phyloP scores from a whole-genome alignment of 2,888 invertebrate genomes.

The Andrena dorsata region DNA sequence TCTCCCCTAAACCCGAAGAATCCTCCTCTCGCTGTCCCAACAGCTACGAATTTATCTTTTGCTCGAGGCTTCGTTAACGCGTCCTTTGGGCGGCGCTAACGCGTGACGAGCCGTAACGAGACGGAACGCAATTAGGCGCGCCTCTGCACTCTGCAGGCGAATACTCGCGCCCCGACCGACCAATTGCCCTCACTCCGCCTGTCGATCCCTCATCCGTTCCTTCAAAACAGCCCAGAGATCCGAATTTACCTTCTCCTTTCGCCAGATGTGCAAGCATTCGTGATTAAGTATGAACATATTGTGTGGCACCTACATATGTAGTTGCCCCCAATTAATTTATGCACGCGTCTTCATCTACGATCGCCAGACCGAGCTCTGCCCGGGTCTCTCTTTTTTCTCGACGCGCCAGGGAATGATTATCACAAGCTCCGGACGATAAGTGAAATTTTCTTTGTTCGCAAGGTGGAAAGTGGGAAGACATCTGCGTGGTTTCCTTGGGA shows the following conservation, averaged over 20 bases:
- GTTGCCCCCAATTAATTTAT: too few relatives aligned
- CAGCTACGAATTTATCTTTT: conserved; percentile 13
- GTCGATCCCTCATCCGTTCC: neutral
- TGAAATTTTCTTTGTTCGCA: neutral
- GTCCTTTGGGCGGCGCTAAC: conserved; percentile 34
- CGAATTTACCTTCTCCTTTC: too few relatives aligned
- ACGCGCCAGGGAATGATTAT: neutral
- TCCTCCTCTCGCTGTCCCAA: conserved; percentile 33
- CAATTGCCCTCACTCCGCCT: neutral
- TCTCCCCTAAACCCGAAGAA: conserved; percentile 51
- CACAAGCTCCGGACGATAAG: neutral
- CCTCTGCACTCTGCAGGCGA: neutral
- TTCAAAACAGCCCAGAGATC: neutral
- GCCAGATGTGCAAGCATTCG: too few relatives aligned
- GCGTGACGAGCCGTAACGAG: conserved; percentile 48
- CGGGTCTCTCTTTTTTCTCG: neutral
- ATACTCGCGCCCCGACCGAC: neutral
- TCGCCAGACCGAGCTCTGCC: too few relatives aligned
- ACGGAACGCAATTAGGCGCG: conserved; percentile 33
- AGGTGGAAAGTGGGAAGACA: neutral
- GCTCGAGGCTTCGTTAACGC: conserved; percentile 44
- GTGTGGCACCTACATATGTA: too few relatives aligned
- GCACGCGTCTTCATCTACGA: too few relatives aligned
- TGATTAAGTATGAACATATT: too few relatives aligned
- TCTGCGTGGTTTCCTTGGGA: neutral